These are phyloP conservation scores for Ciconia stormi DNA, from an alignment of 2,113 vertebrate genomes.

Conservation along the genomic window DNA sequence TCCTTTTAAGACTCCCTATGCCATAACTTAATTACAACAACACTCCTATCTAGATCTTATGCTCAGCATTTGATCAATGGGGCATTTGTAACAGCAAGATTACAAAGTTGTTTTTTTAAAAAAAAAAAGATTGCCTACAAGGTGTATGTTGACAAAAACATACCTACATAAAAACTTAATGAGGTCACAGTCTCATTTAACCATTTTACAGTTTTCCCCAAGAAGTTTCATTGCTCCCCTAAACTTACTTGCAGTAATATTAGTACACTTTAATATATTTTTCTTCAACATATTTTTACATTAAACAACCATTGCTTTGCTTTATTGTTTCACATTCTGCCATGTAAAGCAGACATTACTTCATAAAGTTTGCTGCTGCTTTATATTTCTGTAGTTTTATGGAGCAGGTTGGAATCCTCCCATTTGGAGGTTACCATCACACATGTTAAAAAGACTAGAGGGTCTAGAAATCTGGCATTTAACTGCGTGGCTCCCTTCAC, in stretches of 20 bases:
- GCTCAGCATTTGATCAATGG: constrained; percentile 18
- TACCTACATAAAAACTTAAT: constrained; percentile 32
- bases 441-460: neutral
- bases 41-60: neutral
- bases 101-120: neutral
- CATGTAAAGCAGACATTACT: constrained; percentile 37
- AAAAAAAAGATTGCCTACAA: neutral
- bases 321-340: constrained; percentile 48
- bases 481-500: neutral
- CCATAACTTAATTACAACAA: neutral
- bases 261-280: neutral
- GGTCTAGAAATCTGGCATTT: neutral
- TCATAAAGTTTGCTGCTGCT: constrained; percentile 51
- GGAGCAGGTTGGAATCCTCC: neutral
- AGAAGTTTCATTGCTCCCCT: neutral
- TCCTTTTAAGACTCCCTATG: neutral
- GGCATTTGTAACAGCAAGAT: constrained; percentile 35
- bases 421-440: neutral
- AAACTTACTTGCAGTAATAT: neutral
- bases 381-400: neutral
- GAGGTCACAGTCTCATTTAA: constrained; percentile 19
- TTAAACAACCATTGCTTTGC: constrained; percentile 29
- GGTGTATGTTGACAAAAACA: constrained; percentile 23
- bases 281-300: constrained; percentile 11
- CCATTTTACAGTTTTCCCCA: constrained; percentile 20